phyloP scores from a whole-genome alignment of 1,140 invertebrate species.

The Lordiphosa collinella region DNA sequence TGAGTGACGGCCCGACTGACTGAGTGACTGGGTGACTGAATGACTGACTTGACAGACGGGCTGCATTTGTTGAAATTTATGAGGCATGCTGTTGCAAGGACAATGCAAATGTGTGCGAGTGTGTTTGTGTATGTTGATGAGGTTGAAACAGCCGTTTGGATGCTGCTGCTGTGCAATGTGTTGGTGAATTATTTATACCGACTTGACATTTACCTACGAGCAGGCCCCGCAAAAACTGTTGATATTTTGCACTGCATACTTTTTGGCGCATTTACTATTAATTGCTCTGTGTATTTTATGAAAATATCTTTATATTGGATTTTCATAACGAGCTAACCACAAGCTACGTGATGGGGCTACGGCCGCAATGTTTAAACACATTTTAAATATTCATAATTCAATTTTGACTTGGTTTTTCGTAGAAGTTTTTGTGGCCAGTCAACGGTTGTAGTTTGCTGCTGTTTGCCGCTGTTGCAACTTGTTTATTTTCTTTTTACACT shows the following conservation, averaged over 20 bases:
- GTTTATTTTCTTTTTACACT: constrained; percentile 53
- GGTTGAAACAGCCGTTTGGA: constrained; percentile 12
- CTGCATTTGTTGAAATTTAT: constrained; percentile 71
- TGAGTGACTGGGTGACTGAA: constrained; percentile 14
- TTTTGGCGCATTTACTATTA: constrained; percentile 58
- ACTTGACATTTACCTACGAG: constrained; percentile 68
- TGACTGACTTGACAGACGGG: constrained; percentile 16
- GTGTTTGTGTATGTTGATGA: constrained; percentile 47
- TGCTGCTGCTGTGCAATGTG: constrained; percentile 20
- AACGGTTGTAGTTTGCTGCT: constrained; percentile 13
- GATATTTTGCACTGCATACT: constrained; percentile 50
- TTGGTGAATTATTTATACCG: constrained; percentile 63
- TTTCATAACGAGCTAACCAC: constrained; percentile 25
- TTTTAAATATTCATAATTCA: constrained; percentile 78
- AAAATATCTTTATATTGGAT: constrained; percentile 26
- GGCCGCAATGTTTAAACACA: constrained; percentile 58
- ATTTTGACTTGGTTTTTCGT: constrained; percentile 64
- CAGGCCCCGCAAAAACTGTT: constrained; percentile 23
- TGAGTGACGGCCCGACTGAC: constrained; percentile 13
- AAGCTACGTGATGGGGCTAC: neutral
- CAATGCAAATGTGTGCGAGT: constrained; percentile 50
- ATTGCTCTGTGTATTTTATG: constrained; percentile 33
- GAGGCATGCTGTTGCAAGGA: constrained; percentile 69
- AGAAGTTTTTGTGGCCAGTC: constrained; percentile 61
- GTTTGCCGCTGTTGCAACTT: constrained; percentile 46